Conservation (phyloP, 64 coral and sea anemone species). For the Pocillopora verrucosa region DNA sequence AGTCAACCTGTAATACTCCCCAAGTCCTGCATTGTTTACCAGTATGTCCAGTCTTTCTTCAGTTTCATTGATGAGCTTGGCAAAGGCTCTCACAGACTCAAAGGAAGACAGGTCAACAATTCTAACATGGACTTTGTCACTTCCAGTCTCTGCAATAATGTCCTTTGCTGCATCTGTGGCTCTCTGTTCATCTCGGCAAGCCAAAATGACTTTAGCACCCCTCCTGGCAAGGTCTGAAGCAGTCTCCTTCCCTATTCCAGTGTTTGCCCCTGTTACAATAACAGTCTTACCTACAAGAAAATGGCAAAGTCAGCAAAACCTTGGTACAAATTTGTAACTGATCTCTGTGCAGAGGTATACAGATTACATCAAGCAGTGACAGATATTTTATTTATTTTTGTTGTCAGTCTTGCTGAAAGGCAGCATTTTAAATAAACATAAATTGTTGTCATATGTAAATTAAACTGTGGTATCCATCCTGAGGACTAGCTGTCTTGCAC, state of each 20-base stretch:
- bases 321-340: too few relatives aligned
- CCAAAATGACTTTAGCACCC: slow-evolving; percentile 86
- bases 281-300: background rate
- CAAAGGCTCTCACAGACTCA: slow-evolving; percentile 82
- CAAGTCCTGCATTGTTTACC: slow-evolving; percentile 80
- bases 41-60: slow-evolving; percentile 85
- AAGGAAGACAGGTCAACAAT: slow-evolving; percentile 77
- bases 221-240: slow-evolving; percentile 74
- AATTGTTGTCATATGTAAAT: too few relatives aligned
- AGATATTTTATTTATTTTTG: too few relatives aligned
- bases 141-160: slow-evolving; percentile 66
- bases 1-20: slow-evolving; percentile 9
- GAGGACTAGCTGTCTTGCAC: too few relatives aligned
- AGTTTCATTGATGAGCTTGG: slow-evolving; percentile 42
- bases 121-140: slow-evolving; percentile 65
- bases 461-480: too few relatives aligned
- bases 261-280: slow-evolving; percentile 76
- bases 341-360: too few relatives aligned
- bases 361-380: too few relatives aligned
- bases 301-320: too few relatives aligned
- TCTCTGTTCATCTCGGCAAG: slow-evolving; percentile 68
- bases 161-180: slow-evolving; percentile 66
- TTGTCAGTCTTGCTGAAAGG: too few relatives aligned
- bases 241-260: slow-evolving; percentile 87
- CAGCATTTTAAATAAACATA: too few relatives aligned